phyloP scores from a whole-genome alignment of 2,797 vertebrate species.

The Silurus lanzhouensis region DNA sequence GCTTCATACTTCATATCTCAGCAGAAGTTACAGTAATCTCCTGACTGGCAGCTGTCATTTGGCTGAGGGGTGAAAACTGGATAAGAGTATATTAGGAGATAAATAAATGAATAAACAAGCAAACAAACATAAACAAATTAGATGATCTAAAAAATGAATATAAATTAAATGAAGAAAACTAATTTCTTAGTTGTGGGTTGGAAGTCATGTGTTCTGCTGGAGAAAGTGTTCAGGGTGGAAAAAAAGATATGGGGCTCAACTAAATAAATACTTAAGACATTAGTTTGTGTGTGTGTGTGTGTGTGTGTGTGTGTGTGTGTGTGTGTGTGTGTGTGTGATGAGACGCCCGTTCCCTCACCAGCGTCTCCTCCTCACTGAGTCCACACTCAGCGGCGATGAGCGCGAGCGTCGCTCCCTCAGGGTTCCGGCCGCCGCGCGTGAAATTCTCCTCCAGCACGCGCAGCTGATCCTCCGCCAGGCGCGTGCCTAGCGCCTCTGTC shows the following conservation, averaged over 20 bases:
- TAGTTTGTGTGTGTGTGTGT: not conserved
- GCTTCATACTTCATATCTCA: not conserved
- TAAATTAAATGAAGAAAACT: not conserved
- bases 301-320: not conserved
- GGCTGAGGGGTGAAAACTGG: no score
- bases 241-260: not conserved
- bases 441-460: slow-evolving; percentile 89
- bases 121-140: no score
- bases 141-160: not conserved
- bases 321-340: not conserved
- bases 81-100: no score
- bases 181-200: not conserved
- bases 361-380: slow-evolving; percentile 82
- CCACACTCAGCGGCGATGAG: slow-evolving; percentile 89
- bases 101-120: no score
- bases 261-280: not conserved
- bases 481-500: slow-evolving; percentile 46
- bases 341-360: slow-evolving; percentile 72
- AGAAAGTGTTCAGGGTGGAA: not conserved
- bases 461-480: slow-evolving; percentile 83
- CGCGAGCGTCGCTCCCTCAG: slow-evolving; percentile 83
- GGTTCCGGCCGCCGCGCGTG: slow-evolving; percentile 80
- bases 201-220: not conserved
- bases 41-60: not conserved
- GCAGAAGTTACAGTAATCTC: not conserved